Conservation (phyloP, 2,888 invertebrate species). For the Brachycybe producta region DNA sequence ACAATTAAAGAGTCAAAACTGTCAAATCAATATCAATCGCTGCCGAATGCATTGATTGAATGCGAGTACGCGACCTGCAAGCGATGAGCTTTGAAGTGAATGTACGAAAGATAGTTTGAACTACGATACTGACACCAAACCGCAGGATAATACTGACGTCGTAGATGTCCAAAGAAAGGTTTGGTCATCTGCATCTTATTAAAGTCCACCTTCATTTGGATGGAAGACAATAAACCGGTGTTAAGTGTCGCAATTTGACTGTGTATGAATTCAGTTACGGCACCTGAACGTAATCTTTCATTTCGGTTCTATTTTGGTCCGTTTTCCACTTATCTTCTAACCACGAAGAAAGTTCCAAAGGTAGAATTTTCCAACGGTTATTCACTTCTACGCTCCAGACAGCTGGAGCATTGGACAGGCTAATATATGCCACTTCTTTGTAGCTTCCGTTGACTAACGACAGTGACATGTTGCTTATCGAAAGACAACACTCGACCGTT, state of each 20-base stretch:
- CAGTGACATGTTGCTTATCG: constrained; percentile 27
- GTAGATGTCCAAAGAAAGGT: constrained; percentile 65
- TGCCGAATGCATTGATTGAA: not conserved
- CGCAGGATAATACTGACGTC: constrained; percentile 58
- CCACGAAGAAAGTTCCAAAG: constrained; percentile 64
- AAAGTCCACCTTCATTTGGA: constrained; percentile 50
- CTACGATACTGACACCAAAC: constrained; percentile 58
- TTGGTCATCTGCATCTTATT: constrained; percentile 76
- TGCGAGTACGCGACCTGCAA: constrained; percentile 37
- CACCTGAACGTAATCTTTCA: constrained; percentile 61
- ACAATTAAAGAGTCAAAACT: constrained; percentile 16
- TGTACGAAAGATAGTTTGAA: constrained; percentile 52
- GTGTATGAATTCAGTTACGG: constrained; percentile 26
- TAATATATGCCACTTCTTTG: constrained; percentile 52
- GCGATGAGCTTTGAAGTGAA: constrained; percentile 53
- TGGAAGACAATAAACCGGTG: not conserved
- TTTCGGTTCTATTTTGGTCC: constrained; percentile 53
- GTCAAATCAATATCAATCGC: not conserved
- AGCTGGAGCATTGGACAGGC: constrained; percentile 53
- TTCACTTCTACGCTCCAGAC: constrained; percentile 71
- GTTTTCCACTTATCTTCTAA: constrained; percentile 62
- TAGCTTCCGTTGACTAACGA: constrained; percentile 43
- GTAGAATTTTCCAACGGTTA: constrained; percentile 62
- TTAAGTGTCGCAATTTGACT: not conserved
- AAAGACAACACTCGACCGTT: constrained; percentile 32